These are phyloP conservation scores for Sepiola atlantica DNA, from an alignment of 2,888 invertebrate genomes.

Conservation along the genomic window DNA sequence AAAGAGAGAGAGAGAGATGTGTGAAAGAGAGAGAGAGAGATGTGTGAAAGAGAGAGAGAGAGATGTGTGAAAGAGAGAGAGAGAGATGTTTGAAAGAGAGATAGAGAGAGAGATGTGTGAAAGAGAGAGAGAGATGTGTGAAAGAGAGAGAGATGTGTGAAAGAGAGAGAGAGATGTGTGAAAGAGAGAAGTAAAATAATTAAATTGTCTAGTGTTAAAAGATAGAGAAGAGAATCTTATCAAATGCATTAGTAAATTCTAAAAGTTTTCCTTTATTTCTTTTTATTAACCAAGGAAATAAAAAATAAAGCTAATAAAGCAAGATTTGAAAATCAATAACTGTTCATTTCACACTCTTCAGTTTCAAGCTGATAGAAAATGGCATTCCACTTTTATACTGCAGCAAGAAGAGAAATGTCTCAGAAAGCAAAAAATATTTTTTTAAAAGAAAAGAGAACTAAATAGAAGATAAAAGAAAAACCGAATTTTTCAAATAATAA, in stretches of 20 bases:
- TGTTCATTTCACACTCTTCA: neutral
- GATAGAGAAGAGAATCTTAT: neutral
- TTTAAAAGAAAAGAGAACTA: neutral
- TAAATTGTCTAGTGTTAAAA: neutral
- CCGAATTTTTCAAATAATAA: neutral
- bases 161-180: no score
- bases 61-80: no score
- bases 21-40: no score
- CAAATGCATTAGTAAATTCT: neutral
- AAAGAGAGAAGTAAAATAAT: no score
- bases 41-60: no score
- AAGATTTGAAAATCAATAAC: neutral
- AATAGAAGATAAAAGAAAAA: neutral
- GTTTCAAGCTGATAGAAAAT: slow-evolving; percentile 4
- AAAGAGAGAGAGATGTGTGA: no score
- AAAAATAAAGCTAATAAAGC: neutral
- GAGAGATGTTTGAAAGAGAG: no score
- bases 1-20: no score
- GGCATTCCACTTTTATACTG: neutral
- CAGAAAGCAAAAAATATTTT: neutral
- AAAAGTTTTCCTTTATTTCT: slow-evolving; percentile 11
- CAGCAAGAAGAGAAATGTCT: neutral
- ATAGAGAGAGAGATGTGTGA: no score
- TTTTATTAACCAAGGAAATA: neutral
- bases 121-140: no score